Conservation (phyloP, 1,140 invertebrate species). For the Drosophila equinoxialis region DNA sequence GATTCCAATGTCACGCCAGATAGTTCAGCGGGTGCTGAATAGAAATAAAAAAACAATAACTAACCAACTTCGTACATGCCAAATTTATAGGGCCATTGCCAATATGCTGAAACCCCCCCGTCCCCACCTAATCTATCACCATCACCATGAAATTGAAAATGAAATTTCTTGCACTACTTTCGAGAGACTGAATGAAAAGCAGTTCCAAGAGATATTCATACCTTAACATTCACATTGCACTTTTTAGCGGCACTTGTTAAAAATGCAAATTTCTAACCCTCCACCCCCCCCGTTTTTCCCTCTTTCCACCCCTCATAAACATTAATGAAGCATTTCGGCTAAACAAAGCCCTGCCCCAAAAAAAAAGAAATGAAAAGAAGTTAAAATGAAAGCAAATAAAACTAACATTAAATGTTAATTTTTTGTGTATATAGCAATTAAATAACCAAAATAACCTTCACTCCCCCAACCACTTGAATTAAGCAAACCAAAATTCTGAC, state of each 20-base stretch:
- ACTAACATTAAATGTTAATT: slow-evolving; percentile 71
- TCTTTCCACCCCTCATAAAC: background rate
- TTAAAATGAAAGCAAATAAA: slow-evolving; percentile 23
- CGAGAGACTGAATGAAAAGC: slow-evolving; percentile 60
- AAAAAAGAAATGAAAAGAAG: background rate
- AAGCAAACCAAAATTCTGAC: slow-evolving; percentile 54
- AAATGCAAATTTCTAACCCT: slow-evolving; percentile 73
- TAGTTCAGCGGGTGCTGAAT: slow-evolving; percentile 85
- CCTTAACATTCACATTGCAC: slow-evolving; percentile 67
- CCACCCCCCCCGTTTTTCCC: background rate
- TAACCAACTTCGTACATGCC: slow-evolving; percentile 68
- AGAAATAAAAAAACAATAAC: slow-evolving; percentile 9
- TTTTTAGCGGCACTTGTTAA: slow-evolving; percentile 83
- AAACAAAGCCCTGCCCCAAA: slow-evolving; percentile 5
- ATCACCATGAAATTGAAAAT: slow-evolving; percentile 66
- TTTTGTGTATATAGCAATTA: slow-evolving; percentile 59
- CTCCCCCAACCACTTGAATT: slow-evolving; percentile 27
- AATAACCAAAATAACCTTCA: slow-evolving; percentile 34
- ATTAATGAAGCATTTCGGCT: slow-evolving; percentile 2
- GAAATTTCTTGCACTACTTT: slow-evolving; percentile 82
- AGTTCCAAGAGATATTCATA: slow-evolving; percentile 77
- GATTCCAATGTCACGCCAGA: slow-evolving; percentile 89
- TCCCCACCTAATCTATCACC: background rate
- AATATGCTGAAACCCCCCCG: background rate
- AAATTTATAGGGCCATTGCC: slow-evolving; percentile 54